Evolutionary conservation across 2,888 invertebrate species (phyloP), one percentile per base, ranked within the genome.

Genomic region (Patella depressa): DNA sequence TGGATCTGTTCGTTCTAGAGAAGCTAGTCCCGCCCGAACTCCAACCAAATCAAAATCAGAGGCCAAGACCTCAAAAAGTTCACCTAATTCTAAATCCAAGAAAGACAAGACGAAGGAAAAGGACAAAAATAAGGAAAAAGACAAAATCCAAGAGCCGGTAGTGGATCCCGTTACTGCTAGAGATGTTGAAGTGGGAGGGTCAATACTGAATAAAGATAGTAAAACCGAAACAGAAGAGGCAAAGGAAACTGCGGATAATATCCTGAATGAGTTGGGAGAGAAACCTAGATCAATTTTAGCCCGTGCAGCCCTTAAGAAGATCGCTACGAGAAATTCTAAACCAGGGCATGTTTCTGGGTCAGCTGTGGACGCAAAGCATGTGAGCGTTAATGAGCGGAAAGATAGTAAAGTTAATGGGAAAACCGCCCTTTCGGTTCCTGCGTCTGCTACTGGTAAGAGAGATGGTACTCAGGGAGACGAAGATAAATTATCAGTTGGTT

Each of bases 371-470:
- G 65, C 72, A 17, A 73, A 69, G 14, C 71, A 71, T n/a, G 75
- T 75, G 3, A 59, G 55, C 45, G 59, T 76, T 19, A 76, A 76
- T 59, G 76, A 73, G 3, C 72, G 72, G 53, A 55, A 69, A 12
- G 17, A 54, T 17, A 55, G 55, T 24, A 82, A 83, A 71, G 74
- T 80, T 4, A 75, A 72, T 9, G 79, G 80, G 55, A 83, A 82
- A 74, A 74, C 76, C 15, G 79, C 82, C 0, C 73, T 84, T 17
- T 73, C 79, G 0, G 81, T 84, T 3, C 84, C 82, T 1, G 77
- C 77, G 3, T 69, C 69, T 0, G 73, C 72, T 14, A 53, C 72
- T 0, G 71, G 76, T 11, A 75, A 77, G 12, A 65, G 34, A 12
- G 65, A 65, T 24, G 24, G 76, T 53, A 71, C 59, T 5, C 55